Evolutionary conservation across 2,888 invertebrate species (phyloP).

Genomic region (Lithodes maja): DNA sequence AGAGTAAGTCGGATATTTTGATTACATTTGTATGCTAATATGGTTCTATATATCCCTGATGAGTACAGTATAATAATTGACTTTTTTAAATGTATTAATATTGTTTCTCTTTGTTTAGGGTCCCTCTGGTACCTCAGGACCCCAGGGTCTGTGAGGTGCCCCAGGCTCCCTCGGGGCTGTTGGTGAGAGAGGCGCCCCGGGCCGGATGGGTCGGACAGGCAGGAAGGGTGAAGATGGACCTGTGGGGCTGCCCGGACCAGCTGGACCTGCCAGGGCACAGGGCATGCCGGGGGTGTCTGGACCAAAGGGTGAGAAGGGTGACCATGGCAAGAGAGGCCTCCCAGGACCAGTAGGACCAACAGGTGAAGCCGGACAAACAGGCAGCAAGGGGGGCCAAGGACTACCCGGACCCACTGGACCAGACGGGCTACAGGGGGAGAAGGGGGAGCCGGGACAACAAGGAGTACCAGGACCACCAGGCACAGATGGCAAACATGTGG

Average conservation of each 20-base stretch:
- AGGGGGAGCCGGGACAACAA: constrained; percentile 82
- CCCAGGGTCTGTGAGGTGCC: constrained; percentile 85
- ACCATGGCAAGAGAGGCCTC: constrained; percentile 80
- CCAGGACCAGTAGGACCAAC: constrained; percentile 80
- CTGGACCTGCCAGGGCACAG: constrained; percentile 78
- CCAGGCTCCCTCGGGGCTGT: constrained; percentile 80
- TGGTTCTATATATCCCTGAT: too few relatives aligned
- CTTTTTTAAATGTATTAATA: too few relatives aligned
- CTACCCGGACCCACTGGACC: constrained; percentile 79
- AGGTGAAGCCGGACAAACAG: constrained; percentile 81
- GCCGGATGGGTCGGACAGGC: constrained; percentile 85
- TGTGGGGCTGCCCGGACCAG: constrained; percentile 81
- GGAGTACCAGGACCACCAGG: constrained; percentile 84
- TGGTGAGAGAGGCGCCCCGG: constrained; percentile 87
- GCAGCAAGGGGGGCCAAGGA: constrained; percentile 81
- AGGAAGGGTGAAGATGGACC: constrained; percentile 85
- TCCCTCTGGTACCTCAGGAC: constrained; percentile 81
- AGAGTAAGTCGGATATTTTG: too few relatives aligned
- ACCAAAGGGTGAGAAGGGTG: constrained; percentile 84
- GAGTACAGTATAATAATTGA: too few relatives aligned
- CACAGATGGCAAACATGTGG: constrained; percentile 82
- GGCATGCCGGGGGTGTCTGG: constrained; percentile 86
- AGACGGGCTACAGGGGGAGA: constrained; percentile 80
- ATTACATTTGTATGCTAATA: too few relatives aligned
- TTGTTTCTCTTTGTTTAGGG: constrained; percentile 80